Percentiles rank a stretch among this genome's conserved stretches.
These are phyloP conservation scores for Sphaerophoria rueppellii DNA, from an alignment of 2,888 invertebrate species.

Conservation along the genomic window DNA sequence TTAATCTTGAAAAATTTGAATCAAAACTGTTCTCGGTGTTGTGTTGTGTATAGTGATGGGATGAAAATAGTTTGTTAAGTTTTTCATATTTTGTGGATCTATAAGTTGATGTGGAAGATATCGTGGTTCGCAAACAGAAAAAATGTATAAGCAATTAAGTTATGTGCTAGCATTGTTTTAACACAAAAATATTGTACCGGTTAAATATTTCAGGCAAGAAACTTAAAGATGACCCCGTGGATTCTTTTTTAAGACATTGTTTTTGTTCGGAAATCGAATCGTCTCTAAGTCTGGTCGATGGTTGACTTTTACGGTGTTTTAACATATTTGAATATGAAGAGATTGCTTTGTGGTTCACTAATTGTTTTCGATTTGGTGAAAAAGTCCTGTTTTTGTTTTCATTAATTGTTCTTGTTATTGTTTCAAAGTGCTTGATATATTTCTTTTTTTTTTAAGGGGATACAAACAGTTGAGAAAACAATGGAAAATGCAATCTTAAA, in stretches of 20 bases:
- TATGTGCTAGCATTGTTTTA: neutral
- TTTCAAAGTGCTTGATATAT: neutral
- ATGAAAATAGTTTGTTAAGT: constrained; percentile 37
- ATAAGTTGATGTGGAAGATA: too few relatives aligned
- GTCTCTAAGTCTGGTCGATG: neutral
- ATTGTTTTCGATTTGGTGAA: too few relatives aligned
- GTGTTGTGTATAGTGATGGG: constrained; percentile 14
- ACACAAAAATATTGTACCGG: neutral
- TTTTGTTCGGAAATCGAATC: neutral
- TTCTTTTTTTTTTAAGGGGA: neutral
- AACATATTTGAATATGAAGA: constrained; percentile 19
- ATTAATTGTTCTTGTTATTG: neutral
- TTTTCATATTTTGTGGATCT: constrained; percentile 8
- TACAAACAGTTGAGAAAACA: too few relatives aligned
- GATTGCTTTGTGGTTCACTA: neutral
- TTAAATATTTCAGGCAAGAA: constrained; percentile 18
- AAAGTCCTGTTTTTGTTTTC: neutral
- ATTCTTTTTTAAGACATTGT: neutral
- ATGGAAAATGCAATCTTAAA: too few relatives aligned
- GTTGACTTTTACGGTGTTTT: constrained; percentile 34
- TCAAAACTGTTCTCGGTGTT: neutral
- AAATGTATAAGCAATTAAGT: neutral
- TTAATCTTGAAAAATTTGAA: constrained; percentile 41
- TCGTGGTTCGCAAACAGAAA: neutral
- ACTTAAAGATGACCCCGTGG: constrained; percentile 8